These are phyloP conservation scores for Helobdella robusta DNA, from an alignment of 2,888 invertebrate genomes.

Conservation along the genomic window DNA sequence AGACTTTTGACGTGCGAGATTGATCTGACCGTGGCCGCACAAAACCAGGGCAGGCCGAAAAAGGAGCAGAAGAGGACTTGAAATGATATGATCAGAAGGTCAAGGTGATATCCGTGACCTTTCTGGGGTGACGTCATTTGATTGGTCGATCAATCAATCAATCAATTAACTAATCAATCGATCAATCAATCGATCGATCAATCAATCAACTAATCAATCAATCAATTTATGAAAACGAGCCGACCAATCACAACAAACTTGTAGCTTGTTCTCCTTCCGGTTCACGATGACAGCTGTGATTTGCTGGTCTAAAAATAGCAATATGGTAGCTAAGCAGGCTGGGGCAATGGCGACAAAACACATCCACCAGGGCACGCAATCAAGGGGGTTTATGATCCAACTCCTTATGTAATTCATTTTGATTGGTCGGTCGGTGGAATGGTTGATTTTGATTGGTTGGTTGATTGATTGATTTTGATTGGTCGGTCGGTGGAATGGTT, in stretches of 20 bases:
- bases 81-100: constrained; percentile 76
- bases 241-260: neutral
- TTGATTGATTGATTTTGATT: too few relatives aligned
- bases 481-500: too few relatives aligned
- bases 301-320: constrained; percentile 20
- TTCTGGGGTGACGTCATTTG: constrained; percentile 60
- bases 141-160: too few relatives aligned
- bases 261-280: constrained; percentile 20
- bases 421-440: neutral
- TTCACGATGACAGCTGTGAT: constrained; percentile 24
- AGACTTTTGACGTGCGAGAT: constrained; percentile 94
- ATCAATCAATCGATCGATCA: too few relatives aligned
- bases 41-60: constrained; percentile 72
- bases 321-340: constrained; percentile 13
- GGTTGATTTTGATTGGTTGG: neutral
- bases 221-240: neutral
- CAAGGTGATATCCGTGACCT: constrained; percentile 91
- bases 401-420: too few relatives aligned
- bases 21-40: constrained; percentile 73
- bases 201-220: too few relatives aligned
- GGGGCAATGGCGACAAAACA: constrained; percentile 8
- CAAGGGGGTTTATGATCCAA: constrained; percentile 17
- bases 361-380: constrained; percentile 16
- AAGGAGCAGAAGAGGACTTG: constrained; percentile 78
- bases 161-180: too few relatives aligned